Conservation (phyloP, 1,140 invertebrate species). For the Thrips palmi region DNA sequence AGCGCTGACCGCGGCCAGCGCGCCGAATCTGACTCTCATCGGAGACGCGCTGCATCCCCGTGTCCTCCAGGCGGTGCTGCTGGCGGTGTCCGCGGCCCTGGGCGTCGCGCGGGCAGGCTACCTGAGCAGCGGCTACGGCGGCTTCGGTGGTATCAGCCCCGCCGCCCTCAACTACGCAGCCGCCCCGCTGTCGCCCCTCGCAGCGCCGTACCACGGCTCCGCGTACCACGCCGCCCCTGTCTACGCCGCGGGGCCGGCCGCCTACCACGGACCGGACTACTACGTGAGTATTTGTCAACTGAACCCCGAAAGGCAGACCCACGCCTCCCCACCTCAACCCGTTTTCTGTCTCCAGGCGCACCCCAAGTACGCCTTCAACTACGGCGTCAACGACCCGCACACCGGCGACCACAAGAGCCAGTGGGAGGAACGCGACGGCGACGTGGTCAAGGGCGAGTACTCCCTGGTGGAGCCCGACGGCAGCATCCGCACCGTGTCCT, state of each 20-base stretch:
- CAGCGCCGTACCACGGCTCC: conserved; percentile 5
- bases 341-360: no score
- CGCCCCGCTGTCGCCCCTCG: background rate
- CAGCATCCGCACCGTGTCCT: conserved; percentile 25
- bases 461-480: conserved; percentile 28
- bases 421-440: conserved; percentile 27
- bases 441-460: conserved; percentile 29
- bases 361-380: conserved; percentile 13
- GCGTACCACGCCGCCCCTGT: conserved; percentile 6
- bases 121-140: conserved; percentile 21
- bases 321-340: no score
- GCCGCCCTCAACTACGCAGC: conserved; percentile 19
- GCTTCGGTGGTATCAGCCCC: conserved; percentile 22
- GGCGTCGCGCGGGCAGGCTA: conserved; percentile 19
- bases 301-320: no score
- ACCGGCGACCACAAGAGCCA: conserved; percentile 26
- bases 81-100: conserved; percentile 14
- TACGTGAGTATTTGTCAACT: no score
- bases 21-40: conserved; percentile 1
- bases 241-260: conserved; percentile 7
- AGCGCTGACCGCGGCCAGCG: background rate
- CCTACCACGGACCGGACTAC: conserved; percentile 12
- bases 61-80: conserved; percentile 18
- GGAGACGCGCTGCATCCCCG: background rate
- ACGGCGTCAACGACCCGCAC: background rate